A percentile compares a stretch with the other conserved stretches of the same genome.
Evolutionary conservation across 1,140 invertebrate species (phyloP).

Genomic region (Drosophila nannoptera): DNA sequence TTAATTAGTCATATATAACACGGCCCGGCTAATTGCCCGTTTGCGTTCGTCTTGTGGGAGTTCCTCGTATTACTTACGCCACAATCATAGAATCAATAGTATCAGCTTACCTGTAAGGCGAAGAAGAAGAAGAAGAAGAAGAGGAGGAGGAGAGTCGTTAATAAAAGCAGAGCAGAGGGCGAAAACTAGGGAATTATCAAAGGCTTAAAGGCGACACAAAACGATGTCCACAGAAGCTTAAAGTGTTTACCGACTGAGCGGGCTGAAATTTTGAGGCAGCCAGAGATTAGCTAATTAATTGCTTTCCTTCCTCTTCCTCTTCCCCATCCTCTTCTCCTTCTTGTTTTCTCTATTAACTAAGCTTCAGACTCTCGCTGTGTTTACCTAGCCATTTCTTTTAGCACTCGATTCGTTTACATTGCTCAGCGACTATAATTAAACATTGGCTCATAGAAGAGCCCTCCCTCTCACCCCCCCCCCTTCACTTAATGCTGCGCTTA

Average conservation of each 20-base stretch:
- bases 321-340: too few species aligned
- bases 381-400: background rate
- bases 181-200: background rate
- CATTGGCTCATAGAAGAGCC: background rate
- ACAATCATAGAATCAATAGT: background rate
- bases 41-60: slow-evolving; percentile 26
- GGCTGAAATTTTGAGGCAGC: too few species aligned
- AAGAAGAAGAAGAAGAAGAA: slow-evolving; percentile 11
- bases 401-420: background rate
- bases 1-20: slow-evolving; percentile 40
- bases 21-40: slow-evolving; percentile 17
- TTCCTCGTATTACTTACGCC: slow-evolving; percentile 1
- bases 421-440: slow-evolving; percentile 12
- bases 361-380: too few species aligned
- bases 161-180: background rate
- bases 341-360: too few species aligned
- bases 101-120: slow-evolving; percentile 55
- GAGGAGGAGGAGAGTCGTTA: slow-evolving; percentile 3
- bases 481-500: slow-evolving; percentile 5
- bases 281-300: too few species aligned
- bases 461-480: background rate
- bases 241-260: too few species aligned
- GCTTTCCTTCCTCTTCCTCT: too few species aligned
- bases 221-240: too few species aligned
- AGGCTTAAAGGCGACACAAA: background rate